A percentile compares a stretch with the other conserved stretches of the same genome.
phyloP scores from a whole-genome alignment of 2,113 vertebrate species.

The Thoracochromis brauschi region DNA sequence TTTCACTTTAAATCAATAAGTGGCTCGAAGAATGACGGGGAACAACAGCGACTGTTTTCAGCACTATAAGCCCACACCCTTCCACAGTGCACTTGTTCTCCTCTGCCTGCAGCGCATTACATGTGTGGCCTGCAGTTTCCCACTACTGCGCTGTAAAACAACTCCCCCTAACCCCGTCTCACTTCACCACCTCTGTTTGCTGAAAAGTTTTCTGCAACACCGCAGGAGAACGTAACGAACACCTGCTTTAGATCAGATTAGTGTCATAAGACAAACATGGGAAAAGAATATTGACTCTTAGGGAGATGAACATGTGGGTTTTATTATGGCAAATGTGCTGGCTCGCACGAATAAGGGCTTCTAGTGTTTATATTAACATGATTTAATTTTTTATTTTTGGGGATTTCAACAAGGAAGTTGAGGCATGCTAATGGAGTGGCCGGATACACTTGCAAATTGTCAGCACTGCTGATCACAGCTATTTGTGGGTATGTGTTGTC shows the following conservation, averaged over 20 bases:
- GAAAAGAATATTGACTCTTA: slow-evolving; percentile 8
- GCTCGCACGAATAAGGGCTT: neutral
- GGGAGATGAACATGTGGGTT: slow-evolving; percentile 27
- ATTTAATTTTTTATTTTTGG: neutral
- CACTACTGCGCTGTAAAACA: neutral
- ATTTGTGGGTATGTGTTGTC: neutral
- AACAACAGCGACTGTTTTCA: neutral
- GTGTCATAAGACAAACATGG: slow-evolving; percentile 6
- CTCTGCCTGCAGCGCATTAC: neutral
- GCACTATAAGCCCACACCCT: neutral
- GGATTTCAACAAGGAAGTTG: neutral
- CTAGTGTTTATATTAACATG: neutral
- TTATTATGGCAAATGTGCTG: slow-evolving; percentile 1
- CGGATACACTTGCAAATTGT: neutral
- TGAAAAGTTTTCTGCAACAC: neutral
- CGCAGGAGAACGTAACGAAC: neutral
- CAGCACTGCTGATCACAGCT: neutral
- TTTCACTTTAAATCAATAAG: slow-evolving; percentile 30
- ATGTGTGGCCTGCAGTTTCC: slow-evolving; percentile 13
- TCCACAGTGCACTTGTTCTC: slow-evolving; percentile 21
- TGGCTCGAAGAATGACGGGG: neutral
- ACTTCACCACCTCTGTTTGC: neutral
- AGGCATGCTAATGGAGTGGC: neutral
- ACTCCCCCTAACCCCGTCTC: neutral
- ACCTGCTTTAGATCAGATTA: slow-evolving; percentile 45